Conservation (phyloP, 2,113 vertebrate genomes). For the Phalacrocorax brasilianus region DNA sequence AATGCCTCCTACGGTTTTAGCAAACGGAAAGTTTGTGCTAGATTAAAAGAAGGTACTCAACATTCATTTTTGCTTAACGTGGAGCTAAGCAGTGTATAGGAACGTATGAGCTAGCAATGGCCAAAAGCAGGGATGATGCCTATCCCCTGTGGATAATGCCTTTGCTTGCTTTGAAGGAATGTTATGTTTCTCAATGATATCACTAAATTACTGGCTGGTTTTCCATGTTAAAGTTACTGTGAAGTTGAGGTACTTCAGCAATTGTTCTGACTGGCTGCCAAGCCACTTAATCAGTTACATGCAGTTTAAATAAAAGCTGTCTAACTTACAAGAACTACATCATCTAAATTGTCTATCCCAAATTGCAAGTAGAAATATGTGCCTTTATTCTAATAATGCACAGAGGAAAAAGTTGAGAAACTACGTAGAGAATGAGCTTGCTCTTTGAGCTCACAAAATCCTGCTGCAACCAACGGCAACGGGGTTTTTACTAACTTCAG, state of each 20-base stretch:
- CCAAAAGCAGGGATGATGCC: slow-evolving; percentile 16
- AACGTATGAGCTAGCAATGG: not conserved
- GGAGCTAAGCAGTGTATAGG: not conserved
- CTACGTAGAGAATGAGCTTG: not conserved
- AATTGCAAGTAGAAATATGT: not conserved
- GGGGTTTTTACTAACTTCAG: not conserved
- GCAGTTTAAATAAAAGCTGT: slow-evolving; percentile 14
- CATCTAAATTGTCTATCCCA: not conserved
- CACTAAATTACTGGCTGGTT: slow-evolving; percentile 40
- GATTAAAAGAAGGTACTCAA: slow-evolving; percentile 19
- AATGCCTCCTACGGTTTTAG: not conserved
- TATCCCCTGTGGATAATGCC: not conserved
- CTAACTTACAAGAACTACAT: not conserved
- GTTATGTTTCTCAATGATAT: slow-evolving; percentile 25
- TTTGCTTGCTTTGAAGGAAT: slow-evolving; percentile 32
- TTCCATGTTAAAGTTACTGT: slow-evolving; percentile 56
- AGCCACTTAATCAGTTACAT: slow-evolving; percentile 41
- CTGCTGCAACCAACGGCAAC: not conserved
- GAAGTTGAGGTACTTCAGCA: slow-evolving; percentile 17
- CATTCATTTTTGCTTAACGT: not conserved
- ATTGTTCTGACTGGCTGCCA: slow-evolving; percentile 33
- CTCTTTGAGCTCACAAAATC: not conserved
- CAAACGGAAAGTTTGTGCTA: not conserved
- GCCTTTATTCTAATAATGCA: not conserved
- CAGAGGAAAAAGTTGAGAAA: not conserved